Evolutionary conservation across 1,140 invertebrate genomes (phyloP).

Genomic region (Lasaia peninsularis): DNA sequence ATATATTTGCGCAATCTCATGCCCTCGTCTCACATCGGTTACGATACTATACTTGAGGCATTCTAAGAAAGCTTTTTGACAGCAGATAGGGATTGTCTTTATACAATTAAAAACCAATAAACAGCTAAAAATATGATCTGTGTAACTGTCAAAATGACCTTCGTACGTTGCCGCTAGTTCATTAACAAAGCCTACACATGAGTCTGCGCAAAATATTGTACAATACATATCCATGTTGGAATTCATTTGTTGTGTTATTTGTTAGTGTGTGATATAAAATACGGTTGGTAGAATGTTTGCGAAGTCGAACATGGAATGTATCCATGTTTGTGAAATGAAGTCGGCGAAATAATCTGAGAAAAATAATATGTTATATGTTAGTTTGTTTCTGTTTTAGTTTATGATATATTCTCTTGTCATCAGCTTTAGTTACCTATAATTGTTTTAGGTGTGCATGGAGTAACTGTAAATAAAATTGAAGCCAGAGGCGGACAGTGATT

Average conservation of each 20-base stretch:
- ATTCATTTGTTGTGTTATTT: conserved; percentile 38
- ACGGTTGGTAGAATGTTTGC: conserved; percentile 31
- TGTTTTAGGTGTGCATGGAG: conserved; percentile 16
- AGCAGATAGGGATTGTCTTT: background rate
- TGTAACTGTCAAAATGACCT: too few species aligned
- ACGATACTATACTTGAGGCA: background rate
- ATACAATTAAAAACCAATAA: background rate
- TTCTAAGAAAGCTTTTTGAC: background rate
- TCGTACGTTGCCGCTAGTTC: too few species aligned
- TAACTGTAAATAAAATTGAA: conserved; percentile 27
- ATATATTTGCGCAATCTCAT: conserved; percentile 66
- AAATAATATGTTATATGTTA: conserved; percentile 30
- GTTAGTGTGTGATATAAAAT: conserved; percentile 38
- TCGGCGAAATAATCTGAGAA: conserved; percentile 32
- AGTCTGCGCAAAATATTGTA: conserved; percentile 69
- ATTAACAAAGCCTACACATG: conserved; percentile 58
- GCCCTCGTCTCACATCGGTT: conserved; percentile 31
- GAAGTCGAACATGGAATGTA: conserved; percentile 49
- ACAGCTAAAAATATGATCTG: too few species aligned
- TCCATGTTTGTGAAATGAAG: conserved; percentile 33
- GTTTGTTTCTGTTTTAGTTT: conserved; percentile 21
- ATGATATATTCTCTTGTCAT: conserved; percentile 11
- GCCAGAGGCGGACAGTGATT: conserved; percentile 30
- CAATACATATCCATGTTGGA: conserved; percentile 67
- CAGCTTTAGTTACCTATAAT: background rate